Conservation (phyloP, 2,113 vertebrate species). For the Oncorhynchus tshawytscha region DNA sequence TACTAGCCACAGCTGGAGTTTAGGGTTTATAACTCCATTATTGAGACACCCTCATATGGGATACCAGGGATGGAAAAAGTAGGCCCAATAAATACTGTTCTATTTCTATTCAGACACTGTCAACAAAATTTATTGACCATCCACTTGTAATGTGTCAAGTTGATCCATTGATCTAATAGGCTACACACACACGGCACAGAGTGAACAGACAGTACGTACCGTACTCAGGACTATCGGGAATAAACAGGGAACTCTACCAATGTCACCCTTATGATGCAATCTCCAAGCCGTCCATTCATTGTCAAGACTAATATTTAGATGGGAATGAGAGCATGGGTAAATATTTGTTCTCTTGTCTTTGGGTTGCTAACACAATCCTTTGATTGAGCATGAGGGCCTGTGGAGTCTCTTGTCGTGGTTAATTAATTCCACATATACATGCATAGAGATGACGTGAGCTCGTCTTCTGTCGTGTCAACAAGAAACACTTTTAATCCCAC, state of each 20-base stretch:
- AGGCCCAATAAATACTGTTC: not conserved
- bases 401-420: slow-evolving; percentile 27
- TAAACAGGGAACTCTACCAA: not conserved
- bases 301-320: slow-evolving; percentile 45
- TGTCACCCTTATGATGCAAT: slow-evolving; percentile 6
- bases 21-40: no score
- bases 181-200: no score
- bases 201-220: no score
- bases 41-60: not conserved
- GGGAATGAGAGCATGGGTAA: slow-evolving; percentile 45
- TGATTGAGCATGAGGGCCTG: not conserved
- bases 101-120: no score
- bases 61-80: not conserved
- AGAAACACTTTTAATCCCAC: not conserved
- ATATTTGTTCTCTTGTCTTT: slow-evolving; percentile 47
- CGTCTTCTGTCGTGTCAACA: not conserved
- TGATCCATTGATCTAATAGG: no score
- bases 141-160: no score
- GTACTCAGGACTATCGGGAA: not conserved
- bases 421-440: slow-evolving; percentile 46
- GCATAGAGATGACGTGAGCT: not conserved
- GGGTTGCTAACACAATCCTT: slow-evolving; percentile 27
- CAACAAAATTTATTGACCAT: not conserved
- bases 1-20: not conserved
- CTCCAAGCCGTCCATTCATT: slow-evolving; percentile 13